These are phyloP conservation scores for Aurelia aurita complex sp. Pacific DNA, from an alignment of 30 jellyfish, hydroid and myxozoan species.

Conservation along the genomic window DNA sequence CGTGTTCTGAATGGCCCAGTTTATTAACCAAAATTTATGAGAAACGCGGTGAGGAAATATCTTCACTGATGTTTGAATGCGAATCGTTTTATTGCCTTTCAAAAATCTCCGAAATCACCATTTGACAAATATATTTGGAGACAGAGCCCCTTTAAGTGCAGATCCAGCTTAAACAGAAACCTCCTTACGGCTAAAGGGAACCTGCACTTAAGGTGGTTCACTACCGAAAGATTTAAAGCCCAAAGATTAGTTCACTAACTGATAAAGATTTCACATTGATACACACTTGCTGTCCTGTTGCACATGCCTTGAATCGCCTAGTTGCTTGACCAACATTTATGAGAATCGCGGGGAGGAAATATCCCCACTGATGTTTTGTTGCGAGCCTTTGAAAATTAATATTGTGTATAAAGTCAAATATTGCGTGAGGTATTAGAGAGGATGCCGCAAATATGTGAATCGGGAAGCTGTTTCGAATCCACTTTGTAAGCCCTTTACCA, in stretches of 20 bases:
- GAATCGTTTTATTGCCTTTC: not conserved
- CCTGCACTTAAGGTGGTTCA: too few species aligned
- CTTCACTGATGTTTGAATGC: not conserved
- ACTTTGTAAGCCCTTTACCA: not conserved
- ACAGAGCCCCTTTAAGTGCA: not conserved
- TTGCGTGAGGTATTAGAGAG: constrained; percentile 6
- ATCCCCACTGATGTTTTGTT: not conserved
- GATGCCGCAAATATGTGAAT: not conserved
- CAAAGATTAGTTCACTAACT: too few species aligned
- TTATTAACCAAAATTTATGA: not conserved
- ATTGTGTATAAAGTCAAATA: not conserved
- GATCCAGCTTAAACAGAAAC: not conserved
- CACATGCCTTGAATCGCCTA: not conserved
- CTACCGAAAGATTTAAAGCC: too few species aligned
- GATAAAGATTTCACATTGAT: not conserved
- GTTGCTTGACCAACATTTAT: not conserved
- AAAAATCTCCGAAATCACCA: not conserved
- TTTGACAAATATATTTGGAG: not conserved
- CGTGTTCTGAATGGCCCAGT: not conserved
- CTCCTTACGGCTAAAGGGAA: not conserved
- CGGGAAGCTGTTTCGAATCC: constrained; percentile 10
- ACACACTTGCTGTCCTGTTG: not conserved
- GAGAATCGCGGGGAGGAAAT: not conserved
- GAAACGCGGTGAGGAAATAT: not conserved
- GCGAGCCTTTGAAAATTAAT: too few species aligned